Evolutionary conservation across 2,113 vertebrate genomes (phyloP).

Genomic region (Aplodontia rufa): DNA sequence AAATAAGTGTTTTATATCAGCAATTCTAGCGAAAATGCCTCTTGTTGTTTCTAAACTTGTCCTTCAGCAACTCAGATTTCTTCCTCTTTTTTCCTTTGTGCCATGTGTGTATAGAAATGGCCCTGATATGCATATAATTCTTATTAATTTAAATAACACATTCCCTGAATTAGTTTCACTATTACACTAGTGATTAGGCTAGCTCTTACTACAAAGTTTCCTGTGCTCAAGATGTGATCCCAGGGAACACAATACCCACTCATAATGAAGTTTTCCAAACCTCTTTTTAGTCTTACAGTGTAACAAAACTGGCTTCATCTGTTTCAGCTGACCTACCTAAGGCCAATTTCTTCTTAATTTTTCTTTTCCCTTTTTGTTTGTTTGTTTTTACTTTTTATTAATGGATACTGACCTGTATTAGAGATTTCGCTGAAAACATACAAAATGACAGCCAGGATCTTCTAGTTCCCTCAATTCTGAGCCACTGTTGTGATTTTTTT

Average conservation of each 20-base stretch:
- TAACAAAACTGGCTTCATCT: not conserved
- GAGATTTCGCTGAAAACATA: not conserved
- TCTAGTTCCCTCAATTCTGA: too few relatives aligned
- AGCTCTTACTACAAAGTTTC: too few relatives aligned
- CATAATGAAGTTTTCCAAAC: not conserved
- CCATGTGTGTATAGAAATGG: not conserved
- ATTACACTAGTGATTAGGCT: not conserved
- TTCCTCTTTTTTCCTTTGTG: not conserved
- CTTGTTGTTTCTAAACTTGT: not conserved
- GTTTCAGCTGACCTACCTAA: not conserved
- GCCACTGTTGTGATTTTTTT: not conserved
- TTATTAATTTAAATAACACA: not conserved
- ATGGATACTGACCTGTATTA: not conserved
- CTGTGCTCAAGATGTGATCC: not conserved
- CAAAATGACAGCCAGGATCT: not conserved
- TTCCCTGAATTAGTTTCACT: not conserved
- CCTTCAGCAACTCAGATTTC: not conserved
- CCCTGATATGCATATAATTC: not conserved
- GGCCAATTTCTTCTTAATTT: not conserved
- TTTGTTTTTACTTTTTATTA: too few relatives aligned
- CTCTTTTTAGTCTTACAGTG: not conserved
- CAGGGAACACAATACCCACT: not conserved
- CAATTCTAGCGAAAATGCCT: not conserved
- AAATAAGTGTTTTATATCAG: not conserved
- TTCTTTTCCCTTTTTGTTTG: rapidly evolving